Evolutionary conservation across 2,888 invertebrate species (phyloP).

Genomic region (Acronicta aceris): DNA sequence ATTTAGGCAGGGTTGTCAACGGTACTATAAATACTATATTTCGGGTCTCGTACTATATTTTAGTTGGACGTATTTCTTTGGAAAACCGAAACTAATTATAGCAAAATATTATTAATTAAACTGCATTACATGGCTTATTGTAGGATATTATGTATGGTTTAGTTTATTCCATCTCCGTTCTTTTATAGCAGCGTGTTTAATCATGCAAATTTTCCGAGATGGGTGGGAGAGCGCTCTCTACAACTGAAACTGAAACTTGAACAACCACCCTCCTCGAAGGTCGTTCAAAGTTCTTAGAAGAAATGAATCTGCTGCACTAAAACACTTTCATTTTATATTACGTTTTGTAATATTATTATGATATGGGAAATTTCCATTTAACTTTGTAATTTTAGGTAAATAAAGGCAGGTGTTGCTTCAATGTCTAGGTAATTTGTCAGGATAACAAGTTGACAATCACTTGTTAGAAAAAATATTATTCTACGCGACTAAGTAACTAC

Average conservation of each 20-base stretch:
- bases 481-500: neutral
- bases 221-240: constrained; percentile 74
- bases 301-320: constrained; percentile 81
- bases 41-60: too few species aligned
- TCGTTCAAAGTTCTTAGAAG: constrained; percentile 85
- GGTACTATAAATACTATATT: too few species aligned
- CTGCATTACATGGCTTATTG: too few species aligned
- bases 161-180: constrained; percentile 45
- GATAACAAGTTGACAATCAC: constrained; percentile 37
- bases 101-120: too few species aligned
- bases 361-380: constrained; percentile 45
- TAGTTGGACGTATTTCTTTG: too few species aligned
- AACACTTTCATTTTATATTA: constrained; percentile 82
- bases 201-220: constrained; percentile 85
- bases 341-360: constrained; percentile 56
- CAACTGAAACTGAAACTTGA: constrained; percentile 83
- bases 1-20: too few species aligned
- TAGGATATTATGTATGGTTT: constrained; percentile 17
- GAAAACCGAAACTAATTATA: too few species aligned
- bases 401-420: constrained; percentile 35
- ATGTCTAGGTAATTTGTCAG: constrained; percentile 35
- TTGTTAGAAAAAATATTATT: constrained; percentile 32
- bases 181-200: constrained; percentile 78
- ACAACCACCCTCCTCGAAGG: constrained; percentile 81
- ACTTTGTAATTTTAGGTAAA: constrained; percentile 38